Conservation (phyloP, 2,113 vertebrate species). For the Heterotis niloticus region DNA sequence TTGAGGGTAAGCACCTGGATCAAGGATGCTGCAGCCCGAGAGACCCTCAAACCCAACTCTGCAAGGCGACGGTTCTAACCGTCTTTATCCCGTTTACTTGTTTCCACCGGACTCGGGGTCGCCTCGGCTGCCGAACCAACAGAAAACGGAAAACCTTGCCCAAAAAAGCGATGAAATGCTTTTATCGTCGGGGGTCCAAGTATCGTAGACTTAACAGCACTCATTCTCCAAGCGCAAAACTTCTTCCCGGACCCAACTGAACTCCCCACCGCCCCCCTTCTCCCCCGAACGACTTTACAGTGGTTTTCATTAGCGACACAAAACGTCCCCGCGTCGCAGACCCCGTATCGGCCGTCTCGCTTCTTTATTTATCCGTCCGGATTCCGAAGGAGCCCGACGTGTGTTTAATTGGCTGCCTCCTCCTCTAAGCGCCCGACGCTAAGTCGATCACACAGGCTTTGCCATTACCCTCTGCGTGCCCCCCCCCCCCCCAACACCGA, state of each 20-base stretch:
- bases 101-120: too few species aligned
- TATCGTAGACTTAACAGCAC: neutral
- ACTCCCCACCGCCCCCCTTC: neutral
- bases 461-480: neutral
- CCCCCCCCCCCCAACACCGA: conserved; percentile 19
- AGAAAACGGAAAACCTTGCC: too few species aligned
- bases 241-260: neutral
- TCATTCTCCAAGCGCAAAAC: neutral
- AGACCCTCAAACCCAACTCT: too few species aligned
- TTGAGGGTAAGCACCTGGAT: too few species aligned
- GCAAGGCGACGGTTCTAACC: too few species aligned
- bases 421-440: conserved; percentile 18
- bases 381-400: neutral
- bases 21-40: too few species aligned
- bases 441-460: conserved; percentile 16
- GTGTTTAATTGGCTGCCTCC: neutral
- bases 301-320: neutral
- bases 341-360: neutral
- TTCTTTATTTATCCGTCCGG: neutral
- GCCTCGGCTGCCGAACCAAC: too few species aligned
- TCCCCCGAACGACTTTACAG: conserved; percentile 4
- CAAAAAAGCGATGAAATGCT: too few species aligned
- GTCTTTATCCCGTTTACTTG: too few species aligned
- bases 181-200: neutral
- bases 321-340: neutral